Evolutionary conservation across 2,888 invertebrate species (phyloP).

Genomic region (Melieria picta): DNA sequence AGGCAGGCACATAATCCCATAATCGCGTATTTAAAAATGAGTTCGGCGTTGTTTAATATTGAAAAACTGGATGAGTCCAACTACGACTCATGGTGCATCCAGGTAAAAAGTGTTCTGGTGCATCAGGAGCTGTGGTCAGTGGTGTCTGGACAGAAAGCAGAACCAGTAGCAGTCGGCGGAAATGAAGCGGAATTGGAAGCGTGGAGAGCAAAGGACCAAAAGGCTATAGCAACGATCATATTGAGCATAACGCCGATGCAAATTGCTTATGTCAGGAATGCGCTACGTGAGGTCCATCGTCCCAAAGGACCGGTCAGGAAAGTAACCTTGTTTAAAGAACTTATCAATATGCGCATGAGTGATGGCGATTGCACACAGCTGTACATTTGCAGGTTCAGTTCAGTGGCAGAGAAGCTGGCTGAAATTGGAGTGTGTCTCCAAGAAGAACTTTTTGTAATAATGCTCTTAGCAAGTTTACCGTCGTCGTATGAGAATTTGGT

Average conservation of each 20-base stretch:
- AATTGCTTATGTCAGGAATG: constrained; percentile 20
- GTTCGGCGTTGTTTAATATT: constrained; percentile 2
- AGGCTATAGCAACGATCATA: constrained; percentile 32
- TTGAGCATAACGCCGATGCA: constrained; percentile 30
- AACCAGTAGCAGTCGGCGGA: background rate
- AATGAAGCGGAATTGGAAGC: background rate
- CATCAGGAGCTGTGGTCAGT: constrained; percentile 38
- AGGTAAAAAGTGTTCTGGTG: constrained; percentile 32
- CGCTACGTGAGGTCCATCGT: background rate
- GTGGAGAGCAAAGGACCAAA: constrained; percentile 27
- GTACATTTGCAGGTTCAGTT: constrained; percentile 1
- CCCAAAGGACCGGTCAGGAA: constrained; percentile 9
- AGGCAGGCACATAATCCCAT: constrained; percentile 10
- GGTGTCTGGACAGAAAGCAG: background rate
- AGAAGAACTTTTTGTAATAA: background rate
- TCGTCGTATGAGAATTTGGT: background rate
- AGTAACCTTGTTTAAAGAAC: constrained; percentile 1
- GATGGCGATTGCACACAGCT: constrained; percentile 6
- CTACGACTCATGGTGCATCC: constrained; percentile 37
- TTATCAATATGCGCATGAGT: constrained; percentile 5
- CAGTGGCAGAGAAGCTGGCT: constrained; percentile 2
- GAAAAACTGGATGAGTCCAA: constrained; percentile 27
- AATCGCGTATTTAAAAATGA: background rate
- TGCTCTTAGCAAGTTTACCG: constrained; percentile 2
- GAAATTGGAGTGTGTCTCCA: constrained; percentile 1